These are phyloP conservation scores for Burhinus oedicnemus DNA, from an alignment of 2,113 vertebrate genomes.

Conservation along the genomic window DNA sequence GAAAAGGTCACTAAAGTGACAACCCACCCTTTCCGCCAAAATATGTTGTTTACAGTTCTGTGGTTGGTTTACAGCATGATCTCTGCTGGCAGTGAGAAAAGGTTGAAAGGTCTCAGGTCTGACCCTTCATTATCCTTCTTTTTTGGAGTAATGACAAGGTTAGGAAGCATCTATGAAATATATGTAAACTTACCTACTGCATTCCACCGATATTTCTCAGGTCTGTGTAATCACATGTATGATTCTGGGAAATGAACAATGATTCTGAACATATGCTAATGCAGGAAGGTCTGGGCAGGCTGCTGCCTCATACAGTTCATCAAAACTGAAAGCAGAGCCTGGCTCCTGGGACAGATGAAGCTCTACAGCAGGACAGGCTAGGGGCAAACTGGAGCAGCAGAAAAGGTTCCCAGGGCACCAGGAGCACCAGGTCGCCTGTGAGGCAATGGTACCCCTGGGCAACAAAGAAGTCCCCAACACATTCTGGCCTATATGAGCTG, in stretches of 20 bases:
- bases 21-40: not conserved
- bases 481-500: not conserved
- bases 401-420: not conserved
- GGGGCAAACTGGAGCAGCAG: fast-evolving
- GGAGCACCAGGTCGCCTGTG: fast-evolving
- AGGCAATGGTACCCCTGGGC: fast-evolving
- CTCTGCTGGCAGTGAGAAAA: not conserved
- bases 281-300: not conserved
- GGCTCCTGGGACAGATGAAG: not conserved
- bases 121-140: not conserved
- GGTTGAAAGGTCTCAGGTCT: not conserved
- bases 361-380: not conserved
- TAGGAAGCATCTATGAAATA: not conserved
- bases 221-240: not conserved
- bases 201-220: not conserved
- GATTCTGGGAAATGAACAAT: not conserved
- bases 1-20: not conserved
- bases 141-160: not conserved
- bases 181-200: not conserved
- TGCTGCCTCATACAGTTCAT: not conserved
- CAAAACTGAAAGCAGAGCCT: not conserved
- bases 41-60: not conserved
- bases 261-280: not conserved
- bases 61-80: not conserved
- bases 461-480: not conserved